phyloP scores from a whole-genome alignment of 2,888 invertebrate genomes.

The Gymnoscelis rufifasciata region DNA sequence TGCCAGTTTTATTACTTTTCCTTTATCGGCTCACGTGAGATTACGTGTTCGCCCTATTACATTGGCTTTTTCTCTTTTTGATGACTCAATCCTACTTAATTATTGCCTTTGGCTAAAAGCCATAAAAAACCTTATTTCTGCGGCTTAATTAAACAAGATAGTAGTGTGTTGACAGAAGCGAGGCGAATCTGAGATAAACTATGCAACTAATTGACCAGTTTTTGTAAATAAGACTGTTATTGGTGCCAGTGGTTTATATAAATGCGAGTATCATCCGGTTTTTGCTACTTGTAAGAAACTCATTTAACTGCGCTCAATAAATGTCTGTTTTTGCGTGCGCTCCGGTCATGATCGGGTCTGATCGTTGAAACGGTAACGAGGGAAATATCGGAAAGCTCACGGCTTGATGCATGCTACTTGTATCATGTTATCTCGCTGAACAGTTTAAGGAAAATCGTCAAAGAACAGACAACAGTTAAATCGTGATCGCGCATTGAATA shows the following conservation, averaged over 20 bases:
- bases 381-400: conserved; percentile 24
- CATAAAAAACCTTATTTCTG: conserved; percentile 34
- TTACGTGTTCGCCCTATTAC: conserved; percentile 64
- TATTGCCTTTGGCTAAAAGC: conserved; percentile 31
- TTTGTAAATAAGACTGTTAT: conserved; percentile 18
- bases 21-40: conserved; percentile 64
- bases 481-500: too few relatives aligned
- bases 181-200: conserved; percentile 27
- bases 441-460: too few relatives aligned
- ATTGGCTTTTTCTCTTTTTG: conserved; percentile 47
- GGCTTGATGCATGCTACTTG: conserved; percentile 36
- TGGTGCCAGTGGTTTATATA: conserved; percentile 9
- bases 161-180: conserved; percentile 29
- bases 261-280: conserved; percentile 11
- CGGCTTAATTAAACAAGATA: conserved; percentile 32
- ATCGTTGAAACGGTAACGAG: conserved; percentile 27
- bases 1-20: conserved; percentile 61
- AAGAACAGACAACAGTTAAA: too few relatives aligned
- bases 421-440: conserved; percentile 33
- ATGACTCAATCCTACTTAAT: conserved; percentile 58
- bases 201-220: conserved; percentile 25
- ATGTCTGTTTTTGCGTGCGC: conserved; percentile 18
- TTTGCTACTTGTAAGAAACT: conserved; percentile 10
- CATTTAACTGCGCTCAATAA: conserved; percentile 15
- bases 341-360: conserved; percentile 18